A percentile compares a stretch with the other conserved stretches of the same genome.
These are phyloP conservation scores for Nyctalus aviator DNA, from an alignment of 2,797 vertebrate species.

Conservation along the genomic window DNA sequence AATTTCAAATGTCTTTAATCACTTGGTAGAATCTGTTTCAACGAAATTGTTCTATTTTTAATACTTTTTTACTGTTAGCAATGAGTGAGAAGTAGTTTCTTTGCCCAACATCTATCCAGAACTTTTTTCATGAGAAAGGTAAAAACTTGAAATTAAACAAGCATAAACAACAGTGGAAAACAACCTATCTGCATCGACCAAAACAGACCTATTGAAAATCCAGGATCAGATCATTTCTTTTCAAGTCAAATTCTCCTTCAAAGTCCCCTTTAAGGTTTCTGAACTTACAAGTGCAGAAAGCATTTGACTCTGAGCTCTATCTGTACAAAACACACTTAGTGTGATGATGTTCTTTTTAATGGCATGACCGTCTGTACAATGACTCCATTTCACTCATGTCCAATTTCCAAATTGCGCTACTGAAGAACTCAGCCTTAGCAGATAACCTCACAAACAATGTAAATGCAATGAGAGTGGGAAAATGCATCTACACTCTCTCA, in stretches of 20 bases:
- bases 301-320: background rate
- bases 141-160: slow-evolving; percentile 41
- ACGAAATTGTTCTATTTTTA: slow-evolving; percentile 69
- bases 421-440: background rate
- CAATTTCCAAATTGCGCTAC: background rate
- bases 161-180: slow-evolving; percentile 19
- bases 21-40: slow-evolving; percentile 56
- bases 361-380: background rate
- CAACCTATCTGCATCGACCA: background rate
- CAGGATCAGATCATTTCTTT: background rate
- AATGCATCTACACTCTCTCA: background rate
- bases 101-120: slow-evolving; percentile 48
- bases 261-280: background rate
- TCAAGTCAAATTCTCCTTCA: background rate
- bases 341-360: background rate
- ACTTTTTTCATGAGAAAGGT: slow-evolving; percentile 25
- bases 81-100: slow-evolving; percentile 5
- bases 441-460: background rate
- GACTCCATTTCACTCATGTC: background rate
- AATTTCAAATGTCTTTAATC: slow-evolving; percentile 72
- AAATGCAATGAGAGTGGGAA: background rate
- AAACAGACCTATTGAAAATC: background rate
- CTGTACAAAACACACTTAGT: background rate
- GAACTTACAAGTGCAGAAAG: background rate
- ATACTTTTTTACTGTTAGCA: slow-evolving; percentile 17